A percentile compares a stretch with the other conserved stretches of the same genome.
Conservation (phyloP, 2,797 vertebrate genomes). For the Xiphorhynchus erythropygius region DNA sequence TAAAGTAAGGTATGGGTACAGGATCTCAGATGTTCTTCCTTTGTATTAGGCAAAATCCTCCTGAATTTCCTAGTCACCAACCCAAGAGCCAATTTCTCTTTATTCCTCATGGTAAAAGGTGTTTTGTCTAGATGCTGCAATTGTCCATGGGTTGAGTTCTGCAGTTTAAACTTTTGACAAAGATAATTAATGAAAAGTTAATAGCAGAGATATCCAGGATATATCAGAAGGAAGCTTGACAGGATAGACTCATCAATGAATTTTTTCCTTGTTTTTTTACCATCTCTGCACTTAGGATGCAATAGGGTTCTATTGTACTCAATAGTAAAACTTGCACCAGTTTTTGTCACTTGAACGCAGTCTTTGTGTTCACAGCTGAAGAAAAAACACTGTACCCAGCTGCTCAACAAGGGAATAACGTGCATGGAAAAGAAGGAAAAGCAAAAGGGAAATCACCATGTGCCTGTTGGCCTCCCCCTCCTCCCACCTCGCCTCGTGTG, state of each 20-base stretch:
- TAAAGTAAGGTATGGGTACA: not conserved
- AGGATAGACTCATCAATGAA: not conserved
- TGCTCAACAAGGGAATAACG: not conserved
- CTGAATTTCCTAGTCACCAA: not conserved
- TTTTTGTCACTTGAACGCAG: not conserved
- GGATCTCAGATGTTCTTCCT: not conserved
- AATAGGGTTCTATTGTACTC: not conserved
- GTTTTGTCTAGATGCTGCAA: not conserved
- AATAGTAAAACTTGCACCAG: not conserved
- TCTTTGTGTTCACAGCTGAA: not conserved
- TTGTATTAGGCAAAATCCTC: not conserved
- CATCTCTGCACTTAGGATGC: not conserved
- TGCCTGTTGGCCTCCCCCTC: not conserved
- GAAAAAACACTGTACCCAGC: not conserved
- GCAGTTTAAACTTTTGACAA: not conserved
- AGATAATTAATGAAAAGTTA: not conserved
- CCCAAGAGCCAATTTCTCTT: not conserved
- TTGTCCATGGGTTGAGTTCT: not conserved
- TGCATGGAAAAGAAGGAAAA: not conserved
- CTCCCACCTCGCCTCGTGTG: not conserved
- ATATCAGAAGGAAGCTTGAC: not conserved
- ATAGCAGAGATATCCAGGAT: not conserved
- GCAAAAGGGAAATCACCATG: constrained; percentile 21
- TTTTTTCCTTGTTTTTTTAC: not conserved
- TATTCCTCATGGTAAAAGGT: not conserved